phyloP scores from a whole-genome alignment of 2,888 invertebrate species.

The Tetramorium bicarinatum region DNA sequence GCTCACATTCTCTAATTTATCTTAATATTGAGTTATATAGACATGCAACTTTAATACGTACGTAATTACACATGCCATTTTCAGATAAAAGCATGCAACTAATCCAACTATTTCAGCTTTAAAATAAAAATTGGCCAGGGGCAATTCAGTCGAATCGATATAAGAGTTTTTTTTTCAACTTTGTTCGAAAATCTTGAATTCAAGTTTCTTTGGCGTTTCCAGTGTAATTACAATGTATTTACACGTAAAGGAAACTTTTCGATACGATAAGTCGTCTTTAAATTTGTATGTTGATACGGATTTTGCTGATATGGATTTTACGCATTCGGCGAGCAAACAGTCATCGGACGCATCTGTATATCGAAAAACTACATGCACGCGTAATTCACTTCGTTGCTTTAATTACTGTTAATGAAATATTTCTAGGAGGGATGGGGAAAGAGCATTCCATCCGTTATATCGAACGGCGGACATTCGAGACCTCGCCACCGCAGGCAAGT shows the following conservation, averaged over 20 bases:
- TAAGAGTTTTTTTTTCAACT: not conserved
- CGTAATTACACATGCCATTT: not conserved
- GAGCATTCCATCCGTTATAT: conserved; percentile 32
- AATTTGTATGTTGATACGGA: not conserved
- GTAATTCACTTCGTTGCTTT: conserved; percentile 34
- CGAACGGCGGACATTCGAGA: conserved; percentile 6
- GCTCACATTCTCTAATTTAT: not conserved
- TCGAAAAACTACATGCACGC: not conserved
- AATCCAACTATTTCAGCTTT: not conserved
- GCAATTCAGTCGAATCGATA: not conserved
- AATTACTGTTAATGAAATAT: conserved; percentile 46
- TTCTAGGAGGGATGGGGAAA: not conserved
- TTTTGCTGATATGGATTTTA: not conserved
- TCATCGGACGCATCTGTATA: not conserved
- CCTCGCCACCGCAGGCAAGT: conserved; percentile 39
- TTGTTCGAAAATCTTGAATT: not conserved
- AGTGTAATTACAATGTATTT: conserved; percentile 19
- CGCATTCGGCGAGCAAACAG: not conserved
- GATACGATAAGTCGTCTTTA: not conserved
- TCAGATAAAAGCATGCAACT: not conserved
- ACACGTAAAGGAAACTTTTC: not conserved
- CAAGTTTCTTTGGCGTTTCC: not conserved
- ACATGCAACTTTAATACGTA: conserved; percentile 1
- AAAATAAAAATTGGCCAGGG: not conserved
- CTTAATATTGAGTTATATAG: conserved; percentile 6